phyloP scores from a whole-genome alignment of 2,797 vertebrate genomes.

The Psittacula derbiana region DNA sequence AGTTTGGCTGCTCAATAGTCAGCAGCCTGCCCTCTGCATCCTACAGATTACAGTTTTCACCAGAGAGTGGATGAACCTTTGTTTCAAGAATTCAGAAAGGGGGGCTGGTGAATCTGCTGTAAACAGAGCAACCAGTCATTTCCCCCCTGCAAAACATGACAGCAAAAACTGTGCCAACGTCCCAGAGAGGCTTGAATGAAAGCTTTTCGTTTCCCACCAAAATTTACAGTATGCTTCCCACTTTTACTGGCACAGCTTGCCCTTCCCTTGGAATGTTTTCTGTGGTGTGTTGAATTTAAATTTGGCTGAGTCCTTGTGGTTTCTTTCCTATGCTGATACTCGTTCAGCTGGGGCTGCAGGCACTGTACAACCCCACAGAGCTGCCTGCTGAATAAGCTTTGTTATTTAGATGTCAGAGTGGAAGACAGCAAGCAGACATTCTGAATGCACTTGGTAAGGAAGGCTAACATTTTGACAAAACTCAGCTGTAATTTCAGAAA shows the following conservation, averaged over 20 bases:
- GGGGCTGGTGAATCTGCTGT: neutral
- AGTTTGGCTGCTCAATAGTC: neutral
- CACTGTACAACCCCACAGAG: neutral
- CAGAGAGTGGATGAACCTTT: neutral
- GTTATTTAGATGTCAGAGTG: neutral
- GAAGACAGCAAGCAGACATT: neutral
- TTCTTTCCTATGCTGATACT: neutral
- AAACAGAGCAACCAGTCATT: constrained; percentile 25
- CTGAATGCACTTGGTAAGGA: neutral
- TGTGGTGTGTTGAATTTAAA: neutral
- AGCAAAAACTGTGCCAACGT: neutral
- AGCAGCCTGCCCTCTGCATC: neutral
- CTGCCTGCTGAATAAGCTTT: neutral
- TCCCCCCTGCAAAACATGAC: neutral
- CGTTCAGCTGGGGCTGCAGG: constrained; percentile 2
- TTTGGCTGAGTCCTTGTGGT: neutral
- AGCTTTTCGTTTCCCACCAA: constrained; percentile 15
- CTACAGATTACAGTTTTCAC: constrained; percentile 20
- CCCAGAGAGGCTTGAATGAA: constrained; percentile 15
- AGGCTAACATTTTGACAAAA: constrained; percentile 45
- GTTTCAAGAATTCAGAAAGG: neutral
- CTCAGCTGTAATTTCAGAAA: constrained; percentile 48
- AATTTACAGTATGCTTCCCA: constrained; percentile 33
- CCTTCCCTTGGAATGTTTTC: neutral
- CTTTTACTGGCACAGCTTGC: constrained; percentile 26